Evolutionary conservation across 2,113 vertebrate species (phyloP).

Genomic region (Panthera leo): DNA sequence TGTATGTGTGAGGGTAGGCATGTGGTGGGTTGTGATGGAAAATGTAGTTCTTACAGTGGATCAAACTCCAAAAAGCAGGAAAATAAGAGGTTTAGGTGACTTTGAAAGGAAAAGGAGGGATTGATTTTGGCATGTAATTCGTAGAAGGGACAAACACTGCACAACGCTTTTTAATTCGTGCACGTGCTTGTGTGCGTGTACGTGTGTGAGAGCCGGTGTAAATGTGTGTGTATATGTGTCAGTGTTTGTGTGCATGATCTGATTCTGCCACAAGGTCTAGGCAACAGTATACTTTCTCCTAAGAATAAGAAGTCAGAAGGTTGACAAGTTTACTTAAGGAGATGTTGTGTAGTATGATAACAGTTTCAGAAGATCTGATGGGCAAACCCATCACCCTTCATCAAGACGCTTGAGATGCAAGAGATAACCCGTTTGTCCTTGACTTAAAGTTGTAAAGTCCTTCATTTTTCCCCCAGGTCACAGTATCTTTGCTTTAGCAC

Average conservation of each 20-base stretch:
- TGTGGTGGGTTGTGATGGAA: constrained; percentile 1
- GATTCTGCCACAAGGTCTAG: neutral
- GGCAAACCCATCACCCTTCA: rapidly evolving
- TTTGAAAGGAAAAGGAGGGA: neutral
- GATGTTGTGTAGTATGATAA: neutral
- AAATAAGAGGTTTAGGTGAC: neutral
- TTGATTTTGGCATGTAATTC: neutral
- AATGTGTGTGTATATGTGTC: neutral
- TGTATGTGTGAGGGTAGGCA: neutral
- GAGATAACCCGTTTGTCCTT: neutral
- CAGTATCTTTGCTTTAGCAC: neutral
- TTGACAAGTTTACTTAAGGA: neutral
- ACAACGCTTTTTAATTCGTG: neutral
- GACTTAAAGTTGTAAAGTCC: neutral
- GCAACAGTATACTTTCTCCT: neutral
- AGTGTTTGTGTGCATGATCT: neutral
- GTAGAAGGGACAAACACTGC: neutral
- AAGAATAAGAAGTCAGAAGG: neutral
- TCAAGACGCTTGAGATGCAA: neutral
- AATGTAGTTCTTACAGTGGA: neutral
- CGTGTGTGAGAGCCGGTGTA: neutral
- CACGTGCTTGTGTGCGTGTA: neutral
- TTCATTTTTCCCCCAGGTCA: neutral
- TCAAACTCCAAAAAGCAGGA: neutral
- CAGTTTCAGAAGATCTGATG: neutral